These are phyloP conservation scores for Pentalonia nigronervosa DNA, from an alignment of 1,140 invertebrate species.

Conservation along the genomic window DNA sequence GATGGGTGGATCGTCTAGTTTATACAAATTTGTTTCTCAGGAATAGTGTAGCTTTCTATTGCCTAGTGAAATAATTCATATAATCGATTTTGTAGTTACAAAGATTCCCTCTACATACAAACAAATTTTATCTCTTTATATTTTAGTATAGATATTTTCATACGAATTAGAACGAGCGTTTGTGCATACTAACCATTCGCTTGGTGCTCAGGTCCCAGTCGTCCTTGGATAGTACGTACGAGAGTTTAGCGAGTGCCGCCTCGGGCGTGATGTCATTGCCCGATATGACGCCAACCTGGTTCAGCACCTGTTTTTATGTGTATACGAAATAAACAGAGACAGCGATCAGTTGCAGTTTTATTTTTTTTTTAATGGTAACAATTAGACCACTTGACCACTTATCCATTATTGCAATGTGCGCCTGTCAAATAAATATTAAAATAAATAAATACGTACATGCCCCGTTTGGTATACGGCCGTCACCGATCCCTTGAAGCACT, in stretches of 20 bases:
- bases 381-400: neutral
- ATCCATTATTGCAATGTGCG: neutral
- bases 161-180: neutral
- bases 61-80: too few species aligned
- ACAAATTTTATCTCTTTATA: too few species aligned
- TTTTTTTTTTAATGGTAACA: too few species aligned
- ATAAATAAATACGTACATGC: conserved; percentile 66
- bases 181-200: conserved; percentile 66
- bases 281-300: conserved; percentile 79
- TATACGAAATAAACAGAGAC: neutral
- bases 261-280: conserved; percentile 96
- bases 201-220: conserved; percentile 80
- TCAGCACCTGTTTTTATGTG: conserved; percentile 65
- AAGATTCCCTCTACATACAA: too few species aligned
- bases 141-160: too few species aligned
- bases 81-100: too few species aligned
- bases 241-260: conserved; percentile 89
- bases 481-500: conserved; percentile 84
- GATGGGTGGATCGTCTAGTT: too few species aligned
- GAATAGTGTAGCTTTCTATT: too few species aligned
- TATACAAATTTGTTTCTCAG: too few species aligned
- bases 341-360: neutral
- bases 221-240: conserved; percentile 86
- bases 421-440: neutral
- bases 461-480: conserved; percentile 83